Conservation (phyloP, 92 coral and sea anemone species). For the Siderastrea siderea region DNA sequence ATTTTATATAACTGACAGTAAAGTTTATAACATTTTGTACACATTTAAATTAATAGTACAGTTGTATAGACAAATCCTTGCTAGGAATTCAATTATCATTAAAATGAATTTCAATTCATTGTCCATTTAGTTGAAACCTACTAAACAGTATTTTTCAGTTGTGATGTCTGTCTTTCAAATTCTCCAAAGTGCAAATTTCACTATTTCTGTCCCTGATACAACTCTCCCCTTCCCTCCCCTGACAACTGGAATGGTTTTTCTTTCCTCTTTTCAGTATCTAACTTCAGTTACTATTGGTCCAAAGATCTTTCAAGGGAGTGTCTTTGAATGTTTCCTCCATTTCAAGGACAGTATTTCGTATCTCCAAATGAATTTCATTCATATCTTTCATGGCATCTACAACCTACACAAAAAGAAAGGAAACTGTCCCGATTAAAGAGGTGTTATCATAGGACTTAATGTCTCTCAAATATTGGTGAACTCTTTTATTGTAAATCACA, state of each 20-base stretch:
- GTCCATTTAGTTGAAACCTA: background rate
- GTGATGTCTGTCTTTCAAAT: background rate
- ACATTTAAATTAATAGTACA: too few relatives aligned
- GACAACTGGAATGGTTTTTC: slow-evolving; percentile 1
- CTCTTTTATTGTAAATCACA: too few relatives aligned
- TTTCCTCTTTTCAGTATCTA: background rate
- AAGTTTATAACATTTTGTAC: too few relatives aligned
- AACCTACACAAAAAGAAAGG: slow-evolving; percentile 62
- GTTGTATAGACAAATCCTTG: too few relatives aligned
- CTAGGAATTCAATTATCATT: too few relatives aligned
- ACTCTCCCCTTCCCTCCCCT: background rate
- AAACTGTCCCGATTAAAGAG: background rate
- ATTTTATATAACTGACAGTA: too few relatives aligned
- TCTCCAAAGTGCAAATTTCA: background rate
- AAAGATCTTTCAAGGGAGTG: slow-evolving; percentile 46
- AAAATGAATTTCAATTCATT: background rate
- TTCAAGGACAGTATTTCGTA: slow-evolving; percentile 64
- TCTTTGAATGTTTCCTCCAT: slow-evolving; percentile 31
- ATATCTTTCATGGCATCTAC: slow-evolving; percentile 80
- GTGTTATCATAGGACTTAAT: too few relatives aligned
- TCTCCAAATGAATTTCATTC: slow-evolving; percentile 83
- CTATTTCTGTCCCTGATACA: background rate
- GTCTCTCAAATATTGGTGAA: too few relatives aligned
- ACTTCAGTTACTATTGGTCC: slow-evolving; percentile 33
- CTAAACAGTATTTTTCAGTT: background rate